Conservation (phyloP, 1,140 invertebrate genomes). For the Drosophila baimaii region DNA sequence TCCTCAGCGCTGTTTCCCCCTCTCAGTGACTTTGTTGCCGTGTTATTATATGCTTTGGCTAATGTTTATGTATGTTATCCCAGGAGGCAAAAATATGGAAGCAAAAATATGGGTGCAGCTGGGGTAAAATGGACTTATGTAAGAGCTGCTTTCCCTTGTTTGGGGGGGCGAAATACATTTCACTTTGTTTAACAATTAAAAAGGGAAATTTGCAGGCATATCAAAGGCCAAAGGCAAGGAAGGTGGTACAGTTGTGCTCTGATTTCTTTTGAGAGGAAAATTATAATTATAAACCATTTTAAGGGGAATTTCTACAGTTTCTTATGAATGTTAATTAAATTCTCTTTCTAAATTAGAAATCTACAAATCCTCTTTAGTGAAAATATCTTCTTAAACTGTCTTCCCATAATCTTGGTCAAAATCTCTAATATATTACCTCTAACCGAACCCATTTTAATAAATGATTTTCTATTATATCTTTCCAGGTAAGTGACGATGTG, state of each 20-base stretch:
- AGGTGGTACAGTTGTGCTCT: background rate
- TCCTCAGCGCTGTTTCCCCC: too few species aligned
- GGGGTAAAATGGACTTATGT: conserved; percentile 10
- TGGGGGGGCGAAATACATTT: background rate
- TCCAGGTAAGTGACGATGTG: conserved; percentile 83
- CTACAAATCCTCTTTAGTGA: too few species aligned
- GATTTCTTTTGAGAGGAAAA: background rate
- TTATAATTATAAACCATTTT: background rate
- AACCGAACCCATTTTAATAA: conserved; percentile 1
- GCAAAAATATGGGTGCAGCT: conserved; percentile 7
- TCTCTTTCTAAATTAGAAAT: too few species aligned
- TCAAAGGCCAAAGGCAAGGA: background rate
- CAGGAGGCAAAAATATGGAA: conserved; percentile 14
- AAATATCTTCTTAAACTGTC: too few species aligned
- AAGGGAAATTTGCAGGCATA: background rate
- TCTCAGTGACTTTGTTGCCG: conserved; percentile 37
- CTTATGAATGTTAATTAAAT: too few species aligned
- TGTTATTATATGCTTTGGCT: conserved; percentile 50
- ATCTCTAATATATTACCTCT: background rate
- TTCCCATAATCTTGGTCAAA: too few species aligned
- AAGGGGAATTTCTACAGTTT: background rate
- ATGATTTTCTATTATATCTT: conserved; percentile 37
- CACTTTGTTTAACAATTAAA: conserved; percentile 20
- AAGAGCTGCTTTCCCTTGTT: background rate
- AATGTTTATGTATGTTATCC: conserved; percentile 55